Base-by-base conservation (phyloP, 2,113 vertebrate species). In the Anseranas semipalmata region DNA sequence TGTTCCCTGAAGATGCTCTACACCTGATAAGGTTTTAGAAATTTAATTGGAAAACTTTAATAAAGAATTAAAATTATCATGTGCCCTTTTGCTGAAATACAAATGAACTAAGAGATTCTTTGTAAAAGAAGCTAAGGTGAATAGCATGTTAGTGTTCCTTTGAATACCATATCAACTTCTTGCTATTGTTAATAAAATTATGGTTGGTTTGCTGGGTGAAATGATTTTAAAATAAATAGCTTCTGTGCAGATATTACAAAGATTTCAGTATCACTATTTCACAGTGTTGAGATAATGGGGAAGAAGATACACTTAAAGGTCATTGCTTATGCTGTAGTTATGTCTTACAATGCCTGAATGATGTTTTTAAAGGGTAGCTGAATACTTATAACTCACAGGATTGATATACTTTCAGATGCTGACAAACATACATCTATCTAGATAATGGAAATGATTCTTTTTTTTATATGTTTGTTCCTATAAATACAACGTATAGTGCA, bases 131-230 rank as follows among this genome's bases (percentile, higher is more conserved):
- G 46, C 84, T 78, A 28, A 95, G 75, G 84, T 97, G 91, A 93
- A 87, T 88, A 89, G 37, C 12, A 35, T 92, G 86, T 93, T 97
- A 85, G 76, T 93, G 93, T 93, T 93, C 60, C 59, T 96, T 97
- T 97, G 95, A 97, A 95, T 85, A 86, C 87, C 30, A 2, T 95
- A 92, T 96, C 94, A 93, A 84, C n/a, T 90, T 83, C 55, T 90
- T 97, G 66, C 92, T 87, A 90, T 94, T 98, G 82, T 97, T 98
- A 97, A 97, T 97, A 97, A 97, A 97, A 98, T 96, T 97, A 95
- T 92, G 67, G 56, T 67, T 93, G 95, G 71, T 95, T 91, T 94
- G 96, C 71, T 86, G 87, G 73, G 82, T 81, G 83, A 93, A 98
- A 96, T 95, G 60, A 71, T 96, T 96, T 95, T 87, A 84, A 97